These are phyloP conservation scores for Caenorhabditis elegans DNA, from an alignment of 1,140 invertebrate genomes.

Conservation along the genomic window DNA sequence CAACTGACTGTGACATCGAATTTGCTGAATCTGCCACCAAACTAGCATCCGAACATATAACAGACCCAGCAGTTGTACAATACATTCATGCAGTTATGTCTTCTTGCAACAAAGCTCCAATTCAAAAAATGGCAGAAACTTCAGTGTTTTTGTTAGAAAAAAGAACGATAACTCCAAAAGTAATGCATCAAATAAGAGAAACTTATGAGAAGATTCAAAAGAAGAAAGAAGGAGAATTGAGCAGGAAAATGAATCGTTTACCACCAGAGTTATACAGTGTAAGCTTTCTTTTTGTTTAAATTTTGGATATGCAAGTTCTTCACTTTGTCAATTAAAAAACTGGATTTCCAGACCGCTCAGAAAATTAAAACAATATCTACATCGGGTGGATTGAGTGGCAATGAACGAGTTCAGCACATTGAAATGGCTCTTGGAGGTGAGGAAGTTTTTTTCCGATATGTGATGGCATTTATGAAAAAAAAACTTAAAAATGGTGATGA, in stretches of 20 bases:
- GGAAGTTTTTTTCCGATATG: background rate
- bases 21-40: slow-evolving; percentile 1
- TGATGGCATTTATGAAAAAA: background rate
- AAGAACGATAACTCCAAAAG: background rate
- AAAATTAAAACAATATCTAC: background rate
- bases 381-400: background rate
- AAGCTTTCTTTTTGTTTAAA: background rate
- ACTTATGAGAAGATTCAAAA: slow-evolving; percentile 8
- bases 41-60: background rate
- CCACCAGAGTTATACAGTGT: slow-evolving; percentile 1
- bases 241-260: background rate
- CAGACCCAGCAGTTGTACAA: background rate
- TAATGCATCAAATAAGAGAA: slow-evolving; percentile 1
- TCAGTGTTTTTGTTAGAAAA: background rate
- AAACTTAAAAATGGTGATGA: background rate
- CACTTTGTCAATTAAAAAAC: background rate
- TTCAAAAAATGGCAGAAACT: slow-evolving; percentile 20
- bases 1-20: slow-evolving; percentile 11
- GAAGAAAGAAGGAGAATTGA: slow-evolving; percentile 2
- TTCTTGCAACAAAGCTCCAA: slow-evolving; percentile 13
- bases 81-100: slow-evolving; percentile 17
- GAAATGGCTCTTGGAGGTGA: slow-evolving; percentile 19
- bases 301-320: background rate
- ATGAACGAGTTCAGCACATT: background rate
- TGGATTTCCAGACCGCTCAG: background rate